Evolutionary conservation across 2,797 vertebrate species (phyloP).

Genomic region (Chloroceryle inda): DNA sequence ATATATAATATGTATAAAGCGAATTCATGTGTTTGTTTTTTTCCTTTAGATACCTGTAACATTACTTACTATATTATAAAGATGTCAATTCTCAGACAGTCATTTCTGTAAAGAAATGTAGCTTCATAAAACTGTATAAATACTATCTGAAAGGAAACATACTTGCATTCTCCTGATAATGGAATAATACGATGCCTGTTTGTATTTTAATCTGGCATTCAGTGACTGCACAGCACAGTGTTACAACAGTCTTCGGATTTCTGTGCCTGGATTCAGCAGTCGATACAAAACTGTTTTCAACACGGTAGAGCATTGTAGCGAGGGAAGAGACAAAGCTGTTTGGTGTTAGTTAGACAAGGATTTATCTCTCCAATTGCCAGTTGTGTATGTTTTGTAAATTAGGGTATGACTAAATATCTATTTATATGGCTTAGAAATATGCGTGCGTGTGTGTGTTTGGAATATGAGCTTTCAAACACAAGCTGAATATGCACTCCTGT

Average conservation of each 20-base stretch:
- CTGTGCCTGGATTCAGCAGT: background rate
- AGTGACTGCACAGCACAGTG: fast-evolving
- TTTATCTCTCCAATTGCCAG: slow-evolving; percentile 33
- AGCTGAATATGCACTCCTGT: background rate
- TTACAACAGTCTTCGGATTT: background rate
- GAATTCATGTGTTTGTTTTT: background rate
- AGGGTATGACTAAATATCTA: background rate
- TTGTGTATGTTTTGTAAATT: slow-evolving; percentile 3
- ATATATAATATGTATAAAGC: background rate
- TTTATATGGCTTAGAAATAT: slow-evolving; percentile 11
- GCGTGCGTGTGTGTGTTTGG: background rate
- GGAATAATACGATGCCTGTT: background rate
- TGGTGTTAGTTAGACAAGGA: background rate
- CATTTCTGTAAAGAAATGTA: background rate
- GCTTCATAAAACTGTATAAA: background rate
- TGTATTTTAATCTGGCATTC: background rate
- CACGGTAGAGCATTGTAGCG: background rate
- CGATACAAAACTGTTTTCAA: slow-evolving; percentile 13
- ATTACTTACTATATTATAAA: background rate
- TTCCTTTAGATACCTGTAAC: background rate
- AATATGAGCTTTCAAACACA: slow-evolving; percentile 9
- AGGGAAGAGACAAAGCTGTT: slow-evolving; percentile 23
- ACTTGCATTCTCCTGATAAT: slow-evolving; percentile 1
- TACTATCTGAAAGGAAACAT: background rate
- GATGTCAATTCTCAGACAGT: background rate